Percentiles rank a stretch among this genome's conserved stretches.
Conservation (phyloP, 2,888 invertebrate species). For the Cheilosia pagana region DNA sequence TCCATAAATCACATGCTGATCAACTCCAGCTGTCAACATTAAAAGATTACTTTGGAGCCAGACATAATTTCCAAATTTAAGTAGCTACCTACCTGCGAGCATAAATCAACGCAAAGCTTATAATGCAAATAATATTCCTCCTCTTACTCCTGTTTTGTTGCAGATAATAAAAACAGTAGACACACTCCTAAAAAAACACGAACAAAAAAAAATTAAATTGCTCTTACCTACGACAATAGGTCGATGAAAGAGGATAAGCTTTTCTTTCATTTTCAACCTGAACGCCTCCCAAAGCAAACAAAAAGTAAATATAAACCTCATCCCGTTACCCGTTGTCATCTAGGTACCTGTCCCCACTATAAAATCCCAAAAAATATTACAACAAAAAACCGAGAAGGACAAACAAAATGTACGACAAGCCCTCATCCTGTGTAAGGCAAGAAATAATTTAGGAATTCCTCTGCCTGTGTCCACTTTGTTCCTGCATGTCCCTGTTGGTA, state of each 20-base stretch:
- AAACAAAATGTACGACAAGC: conserved; percentile 41
- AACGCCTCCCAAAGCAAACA: conserved; percentile 38
- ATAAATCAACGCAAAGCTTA: too few relatives aligned
- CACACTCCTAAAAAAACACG: not conserved
- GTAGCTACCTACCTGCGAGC: too few relatives aligned
- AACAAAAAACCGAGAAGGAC: conserved; percentile 20
- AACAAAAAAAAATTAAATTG: not conserved
- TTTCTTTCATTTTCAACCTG: conserved; percentile 67
- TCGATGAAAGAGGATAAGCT: conserved; percentile 50
- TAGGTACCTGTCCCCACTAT: not conserved
- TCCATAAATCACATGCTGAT: too few relatives aligned
- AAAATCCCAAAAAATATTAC: conserved; percentile 49
- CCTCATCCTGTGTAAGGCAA: conserved; percentile 54
- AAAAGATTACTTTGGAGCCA: too few relatives aligned
- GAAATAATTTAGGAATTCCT: conserved; percentile 62
- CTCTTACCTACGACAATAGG: conserved; percentile 9
- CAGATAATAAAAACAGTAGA: not conserved
- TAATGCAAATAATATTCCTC: too few relatives aligned
- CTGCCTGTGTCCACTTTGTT: conserved; percentile 53
- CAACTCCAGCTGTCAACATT: too few relatives aligned
- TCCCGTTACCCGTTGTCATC: not conserved
- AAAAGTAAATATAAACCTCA: conserved; percentile 62
- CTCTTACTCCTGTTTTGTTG: not conserved
- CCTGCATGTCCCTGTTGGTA: conserved; percentile 18
- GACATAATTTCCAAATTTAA: too few relatives aligned